Percentiles rank a stretch among this genome's conserved stretches.
Evolutionary conservation across 2,113 vertebrate genomes (phyloP).

Genomic region (Halichoerus grypus): DNA sequence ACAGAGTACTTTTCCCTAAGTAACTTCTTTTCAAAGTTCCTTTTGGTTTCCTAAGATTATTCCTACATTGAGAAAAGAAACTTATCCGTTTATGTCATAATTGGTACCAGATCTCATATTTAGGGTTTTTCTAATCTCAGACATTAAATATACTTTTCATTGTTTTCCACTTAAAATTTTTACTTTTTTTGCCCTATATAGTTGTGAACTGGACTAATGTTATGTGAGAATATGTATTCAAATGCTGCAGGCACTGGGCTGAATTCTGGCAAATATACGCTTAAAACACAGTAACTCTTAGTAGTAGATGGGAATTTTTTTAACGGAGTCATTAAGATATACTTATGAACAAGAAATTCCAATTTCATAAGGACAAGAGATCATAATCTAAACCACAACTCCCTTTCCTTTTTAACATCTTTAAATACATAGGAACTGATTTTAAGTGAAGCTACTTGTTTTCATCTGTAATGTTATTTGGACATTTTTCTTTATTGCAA

Average conservation of each 20-base stretch:
- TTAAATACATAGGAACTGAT: not conserved
- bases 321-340: not conserved
- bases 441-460: not conserved
- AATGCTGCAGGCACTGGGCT: not conserved
- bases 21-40: not conserved
- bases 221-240: not conserved
- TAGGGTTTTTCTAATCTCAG: not conserved
- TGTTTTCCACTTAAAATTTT: not conserved
- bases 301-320: not conserved
- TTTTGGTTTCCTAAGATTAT: slow-evolving; percentile 19
- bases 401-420: not conserved
- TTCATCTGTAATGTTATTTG: not conserved
- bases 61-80: not conserved
- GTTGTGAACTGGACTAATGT: not conserved
- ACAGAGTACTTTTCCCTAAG: not conserved
- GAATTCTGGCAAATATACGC: not conserved
- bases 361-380: not conserved
- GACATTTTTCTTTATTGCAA: slow-evolving; percentile 16
- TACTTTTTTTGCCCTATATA: not conserved
- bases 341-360: not conserved
- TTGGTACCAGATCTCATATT: not conserved
- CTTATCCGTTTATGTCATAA: not conserved
- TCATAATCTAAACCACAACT: not conserved
- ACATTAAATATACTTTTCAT: not conserved
- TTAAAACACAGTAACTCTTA: slow-evolving; percentile 25